Evolutionary conservation across 2,113 vertebrate genomes (phyloP), one percentile per base, ranked within the genome.

Genomic region (Alectura lathami): DNA sequence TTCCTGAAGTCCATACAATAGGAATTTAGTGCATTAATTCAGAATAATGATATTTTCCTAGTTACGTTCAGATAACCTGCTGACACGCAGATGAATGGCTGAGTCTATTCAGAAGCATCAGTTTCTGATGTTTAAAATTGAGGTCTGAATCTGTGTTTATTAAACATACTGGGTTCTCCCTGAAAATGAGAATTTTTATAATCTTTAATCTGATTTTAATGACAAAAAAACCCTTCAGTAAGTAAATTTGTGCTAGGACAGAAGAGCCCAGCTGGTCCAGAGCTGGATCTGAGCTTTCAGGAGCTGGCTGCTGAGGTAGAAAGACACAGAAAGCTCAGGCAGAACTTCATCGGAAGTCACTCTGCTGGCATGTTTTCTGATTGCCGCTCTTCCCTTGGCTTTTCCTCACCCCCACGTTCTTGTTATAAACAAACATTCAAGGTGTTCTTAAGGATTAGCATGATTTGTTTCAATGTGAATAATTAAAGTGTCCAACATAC

Each of bases 151-250:
- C 29, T 80, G 6, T 82, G n/a, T 54, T 80, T 36, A 72, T 66
- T 83, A 76, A 94, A 60, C 10, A 21, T 38, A 36, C 23, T 69
- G 7, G 40, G 60, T 76, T 30, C 34, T 86, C 18, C 17, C 14
- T 81, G 54, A 76, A 80, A 93, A 76, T 59, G 23, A 91, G 24
- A 23, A 3, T 67, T 79, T 75, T 79, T 88, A 14, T 67, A 17
- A 42, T n/a, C 12, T 56, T 3, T 79, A 47, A 62, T 38, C 12
- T 88, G 38, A 17, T 88, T 72, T 72, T 54, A 72, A 43, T 83
- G 45, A 29, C 15, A 10, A 32, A 54, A 78, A 21, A 17, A 3
- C 0, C 5, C 9, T 70, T 1, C 16, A 36, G 10, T 60, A 64
- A 38, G 51, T 78, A 82, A 69, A 8, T 8, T 63, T 32, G 4